Evolutionary conservation across 1,140 invertebrate species (phyloP).

Genomic region (Mya arenaria): DNA sequence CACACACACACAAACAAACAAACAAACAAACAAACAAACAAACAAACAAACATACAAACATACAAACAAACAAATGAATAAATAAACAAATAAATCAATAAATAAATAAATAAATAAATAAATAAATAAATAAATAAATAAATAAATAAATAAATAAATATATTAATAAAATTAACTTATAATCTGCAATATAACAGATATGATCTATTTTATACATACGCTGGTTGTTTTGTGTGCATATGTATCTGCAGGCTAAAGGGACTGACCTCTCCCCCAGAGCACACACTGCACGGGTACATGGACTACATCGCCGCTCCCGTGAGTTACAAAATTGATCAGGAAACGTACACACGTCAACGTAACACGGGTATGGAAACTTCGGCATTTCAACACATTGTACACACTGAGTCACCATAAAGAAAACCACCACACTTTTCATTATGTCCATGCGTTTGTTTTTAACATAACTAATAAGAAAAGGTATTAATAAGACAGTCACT

Average conservation of each 20-base stretch:
- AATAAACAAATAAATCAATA: background rate
- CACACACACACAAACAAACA: too few species aligned
- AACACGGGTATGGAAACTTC: conserved; percentile 43
- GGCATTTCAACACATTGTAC: too few species aligned
- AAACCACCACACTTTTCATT: too few species aligned
- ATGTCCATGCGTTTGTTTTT: too few species aligned
- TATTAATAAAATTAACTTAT: background rate
- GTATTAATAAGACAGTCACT: too few species aligned
- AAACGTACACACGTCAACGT: conserved; percentile 49
- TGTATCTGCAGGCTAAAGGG: conserved; percentile 35
- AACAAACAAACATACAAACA: background rate
- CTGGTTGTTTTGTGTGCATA: conserved; percentile 23
- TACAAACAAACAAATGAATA: background rate
- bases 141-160: background rate
- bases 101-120: background rate
- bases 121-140: background rate
- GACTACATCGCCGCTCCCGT: conserved; percentile 31
- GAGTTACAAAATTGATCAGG: conserved; percentile 47
- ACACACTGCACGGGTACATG: conserved; percentile 27
- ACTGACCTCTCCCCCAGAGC: background rate
- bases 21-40: too few species aligned
- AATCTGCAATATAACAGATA: background rate
- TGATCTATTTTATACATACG: too few species aligned
- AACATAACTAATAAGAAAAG: too few species aligned
- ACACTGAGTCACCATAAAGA: too few species aligned